phyloP scores from a whole-genome alignment of 2,888 invertebrate genomes.

The Blera fallax region DNA sequence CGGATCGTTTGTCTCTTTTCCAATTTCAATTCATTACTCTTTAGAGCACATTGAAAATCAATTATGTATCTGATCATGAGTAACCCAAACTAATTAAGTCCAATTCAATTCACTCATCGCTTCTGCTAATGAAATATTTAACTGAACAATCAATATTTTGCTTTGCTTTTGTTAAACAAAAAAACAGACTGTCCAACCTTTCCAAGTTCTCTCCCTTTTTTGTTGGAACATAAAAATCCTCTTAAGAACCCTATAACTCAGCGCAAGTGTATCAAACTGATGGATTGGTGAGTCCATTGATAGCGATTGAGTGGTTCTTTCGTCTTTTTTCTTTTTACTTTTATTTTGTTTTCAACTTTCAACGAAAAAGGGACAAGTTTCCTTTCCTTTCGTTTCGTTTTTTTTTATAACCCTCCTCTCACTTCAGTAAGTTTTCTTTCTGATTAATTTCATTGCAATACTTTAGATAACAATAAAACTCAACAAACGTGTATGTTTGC shows the following conservation, averaged over 20 bases:
- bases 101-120: background rate
- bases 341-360: background rate
- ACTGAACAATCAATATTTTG: background rate
- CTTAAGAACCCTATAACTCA: constrained; percentile 1
- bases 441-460: constrained; percentile 34
- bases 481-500: background rate
- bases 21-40: too few species aligned
- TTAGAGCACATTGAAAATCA: background rate
- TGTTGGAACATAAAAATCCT: constrained; percentile 2
- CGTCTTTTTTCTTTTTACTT: background rate
- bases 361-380: background rate
- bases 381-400: background rate
- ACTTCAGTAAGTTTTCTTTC: constrained; percentile 28
- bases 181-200: background rate
- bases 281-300: constrained; percentile 29
- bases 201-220: background rate
- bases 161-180: background rate
- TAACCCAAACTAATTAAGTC: background rate
- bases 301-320: constrained; percentile 3
- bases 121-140: constrained; percentile 13
- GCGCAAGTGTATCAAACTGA: constrained; percentile 5
- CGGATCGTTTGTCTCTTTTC: too few species aligned
- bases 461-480: constrained; percentile 7
- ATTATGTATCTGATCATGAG: background rate
- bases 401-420: background rate